Base-by-base conservation (phyloP, 2,888 invertebrate genomes). In the Lochmaea crataegi region DNA sequence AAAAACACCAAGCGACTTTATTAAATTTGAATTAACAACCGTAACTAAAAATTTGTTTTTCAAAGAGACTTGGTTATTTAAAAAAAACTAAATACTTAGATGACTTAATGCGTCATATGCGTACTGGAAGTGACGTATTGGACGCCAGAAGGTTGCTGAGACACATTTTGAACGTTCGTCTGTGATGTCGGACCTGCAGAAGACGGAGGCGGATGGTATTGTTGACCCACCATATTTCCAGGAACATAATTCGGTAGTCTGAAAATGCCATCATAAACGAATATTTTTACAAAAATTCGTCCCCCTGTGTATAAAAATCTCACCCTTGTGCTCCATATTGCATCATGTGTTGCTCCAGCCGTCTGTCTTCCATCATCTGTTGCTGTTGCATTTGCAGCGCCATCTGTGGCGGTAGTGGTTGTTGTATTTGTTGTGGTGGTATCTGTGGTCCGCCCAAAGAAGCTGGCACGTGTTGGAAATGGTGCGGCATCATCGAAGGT, bases 101-200 rank as follows among this genome's bases (percentile, higher is more conserved):
- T 12, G 48, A 57, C 67, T 77, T 75, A 80, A 56, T 80, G 81
- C 75, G 81, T 79, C 73, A 81, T 78, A 72, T 82, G 81, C 51
- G 80, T 78, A 74, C 77, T 82, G 58, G 82, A 80, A 63, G 79
- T 75, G 51, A 80, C 79, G 70, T 76, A 83, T 65, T 80, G 80
- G 32, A 76, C 79, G 32, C 78, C 80, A 64, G 64, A 48, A 26
- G 48, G 38, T 38, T 80, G 81, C 58, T 80, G 80, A 14, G 77
- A 77, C 22, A 78, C 80, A 70, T 77, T 80, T 69, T 78, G 80
- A 9, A 81, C 57, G 58, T 70, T 77, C 22, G 77, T 77, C 61
- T 79, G 80, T 14, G 79, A 77, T 11, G 75, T 48, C 7, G 71
- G 70, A 14, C 75, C 74, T 42, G 64, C 63, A 11, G 70, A 38